phyloP scores from a whole-genome alignment of 2,888 invertebrate species.

The Busseola fusca region DNA sequence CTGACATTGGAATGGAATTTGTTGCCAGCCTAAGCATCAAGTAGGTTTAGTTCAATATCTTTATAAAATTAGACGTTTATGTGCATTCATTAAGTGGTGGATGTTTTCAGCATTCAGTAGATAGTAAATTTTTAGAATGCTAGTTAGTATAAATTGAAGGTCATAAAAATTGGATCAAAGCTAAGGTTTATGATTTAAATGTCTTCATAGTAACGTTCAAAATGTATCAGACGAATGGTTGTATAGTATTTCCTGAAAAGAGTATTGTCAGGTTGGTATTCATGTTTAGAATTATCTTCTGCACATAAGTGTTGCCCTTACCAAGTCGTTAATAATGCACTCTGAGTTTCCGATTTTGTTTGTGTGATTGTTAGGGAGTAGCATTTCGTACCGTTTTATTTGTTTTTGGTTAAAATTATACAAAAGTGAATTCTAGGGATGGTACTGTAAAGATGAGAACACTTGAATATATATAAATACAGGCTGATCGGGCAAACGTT shows the following conservation, averaged over 20 bases:
- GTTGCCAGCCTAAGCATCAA: slow-evolving; percentile 79
- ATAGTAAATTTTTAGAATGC: slow-evolving; percentile 89
- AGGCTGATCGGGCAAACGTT: too few species aligned
- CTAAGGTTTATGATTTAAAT: slow-evolving; percentile 59
- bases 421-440: slow-evolving; percentile 24
- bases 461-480: neutral
- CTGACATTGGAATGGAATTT: slow-evolving; percentile 75
- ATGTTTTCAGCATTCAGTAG: slow-evolving; percentile 86
- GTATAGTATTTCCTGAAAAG: slow-evolving; percentile 64
- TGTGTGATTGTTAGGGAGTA: slow-evolving; percentile 59
- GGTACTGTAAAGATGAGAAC: slow-evolving; percentile 38
- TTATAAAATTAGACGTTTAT: slow-evolving; percentile 85
- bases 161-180: slow-evolving; percentile 73
- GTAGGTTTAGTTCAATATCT: slow-evolving; percentile 86
- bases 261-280: slow-evolving; percentile 63
- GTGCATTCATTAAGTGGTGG: slow-evolving; percentile 83
- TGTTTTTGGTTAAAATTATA: slow-evolving; percentile 3
- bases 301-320: slow-evolving; percentile 69
- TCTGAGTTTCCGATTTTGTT: slow-evolving; percentile 68
- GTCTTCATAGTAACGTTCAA: slow-evolving; percentile 51
- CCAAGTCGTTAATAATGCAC: slow-evolving; percentile 82
- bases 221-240: slow-evolving; percentile 62
- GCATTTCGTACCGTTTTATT: slow-evolving; percentile 54
- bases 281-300: slow-evolving; percentile 57
- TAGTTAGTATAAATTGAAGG: slow-evolving; percentile 87